Base-by-base conservation (phyloP, 2,888 invertebrate species). In the Nephrotoma appendiculata region DNA sequence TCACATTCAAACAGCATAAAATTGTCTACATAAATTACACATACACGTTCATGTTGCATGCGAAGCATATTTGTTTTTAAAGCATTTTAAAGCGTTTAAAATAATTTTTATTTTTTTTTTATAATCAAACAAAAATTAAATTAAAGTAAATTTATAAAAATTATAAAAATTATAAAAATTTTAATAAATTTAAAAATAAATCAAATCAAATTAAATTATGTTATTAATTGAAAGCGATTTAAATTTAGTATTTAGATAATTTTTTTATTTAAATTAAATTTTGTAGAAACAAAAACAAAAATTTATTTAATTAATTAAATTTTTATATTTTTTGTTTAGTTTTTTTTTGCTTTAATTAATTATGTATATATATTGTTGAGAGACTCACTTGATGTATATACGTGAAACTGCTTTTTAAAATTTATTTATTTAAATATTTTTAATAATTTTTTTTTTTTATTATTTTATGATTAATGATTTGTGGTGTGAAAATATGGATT, bases 211-310 rank as follows among this genome's bases (percentile, higher is more conserved):
- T 52, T 52, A 52, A 45, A 86, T n/a, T 48, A 19, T 31, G 48
- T 87, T 88, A 87, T 87, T 88, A 88, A 88, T 88, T 88, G 87
- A 88, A 88, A 88, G 88, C 87, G 87, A 88, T 87, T 71, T 71
- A 71, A 71, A 71, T 71, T 71, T 71, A 71, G 31, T 71, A 31
- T 31, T 71, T 71, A 71, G 71, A 31, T 71, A 71, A 31, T 71
- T 71, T 71, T 6, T 12, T 71, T 71, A 19, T 19, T 71, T 31
- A 31, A 2, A 31, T 31, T 31, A 71, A 71, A 19, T 3, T 71
- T 71, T 9, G 31, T 31, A 31, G 2, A 31, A 31, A 31, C 1
- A 31, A 71, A 71, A 71, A 71, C 19, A 71, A 71, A 57, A 71
- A 15, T 52, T 31, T 52, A 71, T 71, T 52, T 71, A 31, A 9